A percentile compares a stretch with the other conserved stretches of the same genome.
These are phyloP conservation scores for Orientallactaga bullata DNA, from an alignment of 2,113 vertebrate species.

Conservation along the genomic window DNA sequence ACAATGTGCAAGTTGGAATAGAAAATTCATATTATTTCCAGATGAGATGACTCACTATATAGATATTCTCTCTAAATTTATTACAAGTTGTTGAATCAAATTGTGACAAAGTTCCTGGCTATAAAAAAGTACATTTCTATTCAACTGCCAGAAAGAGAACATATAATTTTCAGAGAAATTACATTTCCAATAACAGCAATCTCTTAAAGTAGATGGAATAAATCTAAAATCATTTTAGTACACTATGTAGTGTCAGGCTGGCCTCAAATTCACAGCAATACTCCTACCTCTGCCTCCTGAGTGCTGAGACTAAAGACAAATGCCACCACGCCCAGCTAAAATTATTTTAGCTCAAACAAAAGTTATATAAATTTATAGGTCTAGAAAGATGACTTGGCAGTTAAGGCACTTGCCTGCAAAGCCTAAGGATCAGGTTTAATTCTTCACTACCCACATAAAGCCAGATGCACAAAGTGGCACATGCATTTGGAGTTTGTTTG, in stretches of 20 bases:
- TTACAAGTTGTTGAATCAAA: background rate
- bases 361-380: background rate
- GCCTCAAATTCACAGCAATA: no score
- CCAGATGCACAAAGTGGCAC: no score
- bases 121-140: constrained; percentile 3
- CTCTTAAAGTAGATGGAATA: background rate
- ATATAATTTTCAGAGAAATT: constrained; percentile 32
- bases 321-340: background rate
- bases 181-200: constrained; percentile 21
- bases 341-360: background rate
- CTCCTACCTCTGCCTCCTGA: no score
- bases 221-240: background rate
- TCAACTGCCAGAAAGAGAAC: background rate
- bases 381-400: no score
- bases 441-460: no score
- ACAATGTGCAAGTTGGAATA: background rate
- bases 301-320: no score
- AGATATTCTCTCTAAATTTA: constrained; percentile 3
- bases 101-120: background rate
- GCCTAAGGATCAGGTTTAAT: no score
- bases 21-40: background rate
- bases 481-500: no score
- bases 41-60: background rate
- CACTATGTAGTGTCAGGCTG: no score
- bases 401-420: no score